Percentiles rank a stretch among this genome's conserved stretches.
Conservation (phyloP, 2,113 vertebrate species). For the Cebidichthys violaceus region DNA sequence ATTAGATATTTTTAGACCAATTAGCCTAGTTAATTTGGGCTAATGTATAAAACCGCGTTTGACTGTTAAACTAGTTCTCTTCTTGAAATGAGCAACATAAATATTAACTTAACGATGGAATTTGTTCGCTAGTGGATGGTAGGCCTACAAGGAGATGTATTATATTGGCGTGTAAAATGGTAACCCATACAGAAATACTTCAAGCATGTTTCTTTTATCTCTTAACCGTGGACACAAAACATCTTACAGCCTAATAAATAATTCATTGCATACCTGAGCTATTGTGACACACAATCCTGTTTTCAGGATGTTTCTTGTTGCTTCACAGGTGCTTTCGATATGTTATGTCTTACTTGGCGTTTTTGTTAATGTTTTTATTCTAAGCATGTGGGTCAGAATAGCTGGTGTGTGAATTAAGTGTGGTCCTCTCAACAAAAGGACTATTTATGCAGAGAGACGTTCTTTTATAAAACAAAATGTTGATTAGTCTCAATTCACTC, state of each 20-base stretch:
- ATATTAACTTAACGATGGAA: conserved; percentile 21
- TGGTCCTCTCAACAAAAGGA: neutral
- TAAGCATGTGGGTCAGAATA: neutral
- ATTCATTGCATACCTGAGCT: conserved; percentile 21
- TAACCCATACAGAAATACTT: neutral
- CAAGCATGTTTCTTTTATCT: neutral
- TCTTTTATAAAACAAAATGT: neutral
- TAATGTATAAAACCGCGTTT: neutral
- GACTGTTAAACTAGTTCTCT: neutral
- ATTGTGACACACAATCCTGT: neutral
- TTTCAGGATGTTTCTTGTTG: neutral
- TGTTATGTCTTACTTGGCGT: neutral
- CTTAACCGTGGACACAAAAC: neutral
- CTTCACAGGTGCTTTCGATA: neutral
- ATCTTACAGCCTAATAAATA: conserved; percentile 20
- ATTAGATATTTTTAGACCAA: neutral
- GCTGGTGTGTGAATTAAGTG: neutral
- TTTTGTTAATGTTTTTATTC: neutral
- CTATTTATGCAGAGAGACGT: neutral
- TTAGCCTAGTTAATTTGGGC: neutral
- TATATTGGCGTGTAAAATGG: conserved; percentile 17
- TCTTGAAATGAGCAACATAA: conserved; percentile 17
- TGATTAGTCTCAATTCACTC: neutral
- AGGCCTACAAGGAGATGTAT: conserved; percentile 14
- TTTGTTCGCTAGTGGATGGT: neutral